These are phyloP conservation scores for Caranx ignobilis DNA, from an alignment of 2,113 vertebrate species.

Conservation along the genomic window DNA sequence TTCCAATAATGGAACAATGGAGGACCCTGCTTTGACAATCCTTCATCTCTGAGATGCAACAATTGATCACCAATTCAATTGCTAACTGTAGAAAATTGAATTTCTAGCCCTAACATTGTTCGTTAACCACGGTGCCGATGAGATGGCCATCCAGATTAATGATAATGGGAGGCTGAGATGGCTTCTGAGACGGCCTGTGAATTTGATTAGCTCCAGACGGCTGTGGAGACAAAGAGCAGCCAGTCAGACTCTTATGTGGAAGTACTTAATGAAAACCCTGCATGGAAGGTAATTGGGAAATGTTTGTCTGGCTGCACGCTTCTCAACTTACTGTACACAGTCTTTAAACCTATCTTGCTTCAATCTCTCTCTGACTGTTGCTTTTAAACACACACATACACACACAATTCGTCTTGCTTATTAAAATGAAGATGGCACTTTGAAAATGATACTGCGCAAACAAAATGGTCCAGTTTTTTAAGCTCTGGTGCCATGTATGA, in stretches of 20 bases:
- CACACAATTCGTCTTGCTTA: slow-evolving; percentile 24
- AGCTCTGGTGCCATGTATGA: background rate
- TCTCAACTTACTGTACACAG: slow-evolving; percentile 78
- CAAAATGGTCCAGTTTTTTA: background rate
- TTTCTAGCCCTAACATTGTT: slow-evolving; percentile 87
- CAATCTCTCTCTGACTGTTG: slow-evolving; percentile 30
- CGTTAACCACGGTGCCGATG: slow-evolving; percentile 86
- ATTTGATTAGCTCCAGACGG: slow-evolving; percentile 86
- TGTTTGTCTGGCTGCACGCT: slow-evolving; percentile 82
- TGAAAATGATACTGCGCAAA: slow-evolving; percentile 1
- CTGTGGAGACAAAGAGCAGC: slow-evolving; percentile 79
- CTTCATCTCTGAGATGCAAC: slow-evolving; percentile 79
- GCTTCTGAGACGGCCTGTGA: slow-evolving; percentile 82
- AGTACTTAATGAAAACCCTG: slow-evolving; percentile 86
- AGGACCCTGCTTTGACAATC: slow-evolving; percentile 77
- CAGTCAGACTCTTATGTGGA: slow-evolving; percentile 81
- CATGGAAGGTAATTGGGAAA: slow-evolving; percentile 82
- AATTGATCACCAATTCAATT: slow-evolving; percentile 86
- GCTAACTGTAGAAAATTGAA: slow-evolving; percentile 86
- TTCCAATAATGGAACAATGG: slow-evolving; percentile 82
- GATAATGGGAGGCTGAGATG: slow-evolving; percentile 84
- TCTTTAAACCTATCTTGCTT: slow-evolving; percentile 57
- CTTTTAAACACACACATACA: slow-evolving; percentile 31
- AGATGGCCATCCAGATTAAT: slow-evolving; percentile 86
- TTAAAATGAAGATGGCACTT: slow-evolving; percentile 23